Evolutionary conservation across 37 sponge, comb jelly and placozoan genomes (phyloP), one percentile per base, ranked within the genome.

Genomic region (Halichondria panicea): DNA sequence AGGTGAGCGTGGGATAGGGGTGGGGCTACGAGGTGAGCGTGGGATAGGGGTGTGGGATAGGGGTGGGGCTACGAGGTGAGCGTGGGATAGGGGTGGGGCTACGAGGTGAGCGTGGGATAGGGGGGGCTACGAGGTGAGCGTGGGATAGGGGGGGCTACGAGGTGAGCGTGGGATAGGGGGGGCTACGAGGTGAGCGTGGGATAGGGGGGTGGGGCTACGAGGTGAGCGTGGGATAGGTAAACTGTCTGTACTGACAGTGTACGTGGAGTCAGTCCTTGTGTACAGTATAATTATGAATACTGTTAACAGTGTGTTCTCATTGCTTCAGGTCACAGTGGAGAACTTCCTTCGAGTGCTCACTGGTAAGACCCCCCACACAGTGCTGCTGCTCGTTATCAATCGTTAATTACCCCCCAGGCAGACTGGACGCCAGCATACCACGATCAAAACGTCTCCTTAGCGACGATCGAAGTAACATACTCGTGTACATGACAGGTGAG

Each of bases 401-500:
- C 13, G 2, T 45, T 4, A 25, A 48, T 32, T 12, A 35, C 44
- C 36, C 18, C 13, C 32, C 32, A 76, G 94, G 94, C 41, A 62
- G 97, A 4, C 72, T 93, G 33, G 81, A 91, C 41, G 60, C 76
- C 27, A 79, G 85, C 72, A 84, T 87, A 13, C 95, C 97, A 39
- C 84, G 95, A 18, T 97, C 97, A 3, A 97, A 97, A 79, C 54
- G 94, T 11, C 75, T 97, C 31, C 79, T 97, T 46, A 79, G 85
- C 34, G 95, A 97, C 75, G 97, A 97, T n/a, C 56, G 92, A 8
- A 97, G 97, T 72, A 97, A 97, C 58, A 71, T 97, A 21, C 76
- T 97, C 27, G 86, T 97, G 27, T 97, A 97, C 65, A 83, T 97
- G 92, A 97, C 97, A 43, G 97, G 97, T 91, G 31, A 13, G 70